A percentile compares a stretch with the other conserved stretches of the same genome.
These are phyloP conservation scores for Parelbella ahira DNA, from an alignment of 2,888 invertebrate species.

Conservation along the genomic window DNA sequence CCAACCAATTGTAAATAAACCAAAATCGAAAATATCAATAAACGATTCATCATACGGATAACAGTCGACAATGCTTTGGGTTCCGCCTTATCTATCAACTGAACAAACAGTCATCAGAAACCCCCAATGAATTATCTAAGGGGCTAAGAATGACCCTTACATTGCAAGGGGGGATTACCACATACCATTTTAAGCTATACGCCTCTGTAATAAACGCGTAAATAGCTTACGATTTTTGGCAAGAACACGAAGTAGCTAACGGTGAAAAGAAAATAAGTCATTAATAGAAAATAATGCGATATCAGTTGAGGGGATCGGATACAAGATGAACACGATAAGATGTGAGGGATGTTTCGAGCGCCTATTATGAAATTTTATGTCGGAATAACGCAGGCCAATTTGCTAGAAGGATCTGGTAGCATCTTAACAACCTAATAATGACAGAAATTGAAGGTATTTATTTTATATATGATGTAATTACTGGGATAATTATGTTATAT, in stretches of 20 bases:
- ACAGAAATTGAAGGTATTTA: too few relatives aligned
- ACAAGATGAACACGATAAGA: slow-evolving; percentile 46
- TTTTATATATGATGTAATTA: too few relatives aligned
- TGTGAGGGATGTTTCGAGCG: slow-evolving; percentile 18
- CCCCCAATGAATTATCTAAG: slow-evolving; percentile 14
- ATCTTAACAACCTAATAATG: slow-evolving; percentile 4
- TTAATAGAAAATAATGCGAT: slow-evolving; percentile 67
- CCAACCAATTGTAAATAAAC: slow-evolving; percentile 13
- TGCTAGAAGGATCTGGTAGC: slow-evolving; percentile 4
- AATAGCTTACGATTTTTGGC: not conserved
- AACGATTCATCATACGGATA: slow-evolving; percentile 22
- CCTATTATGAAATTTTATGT: slow-evolving; percentile 19
- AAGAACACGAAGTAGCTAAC: not conserved
- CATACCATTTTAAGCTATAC: not conserved
- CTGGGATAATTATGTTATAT: too few relatives aligned
- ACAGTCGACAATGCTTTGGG: slow-evolving; percentile 12
- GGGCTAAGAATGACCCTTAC: slow-evolving; percentile 8
- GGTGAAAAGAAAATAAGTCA: slow-evolving; percentile 50
- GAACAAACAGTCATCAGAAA: slow-evolving; percentile 26
- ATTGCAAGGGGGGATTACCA: not conserved
- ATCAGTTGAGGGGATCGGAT: slow-evolving; percentile 57
- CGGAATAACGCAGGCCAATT: slow-evolving; percentile 6
- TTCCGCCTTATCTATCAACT: slow-evolving; percentile 26
- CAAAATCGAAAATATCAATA: slow-evolving; percentile 22
- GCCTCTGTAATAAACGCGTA: not conserved